Evolutionary conservation across 2,113 vertebrate genomes (phyloP).

Genomic region (Scolopax mira): DNA sequence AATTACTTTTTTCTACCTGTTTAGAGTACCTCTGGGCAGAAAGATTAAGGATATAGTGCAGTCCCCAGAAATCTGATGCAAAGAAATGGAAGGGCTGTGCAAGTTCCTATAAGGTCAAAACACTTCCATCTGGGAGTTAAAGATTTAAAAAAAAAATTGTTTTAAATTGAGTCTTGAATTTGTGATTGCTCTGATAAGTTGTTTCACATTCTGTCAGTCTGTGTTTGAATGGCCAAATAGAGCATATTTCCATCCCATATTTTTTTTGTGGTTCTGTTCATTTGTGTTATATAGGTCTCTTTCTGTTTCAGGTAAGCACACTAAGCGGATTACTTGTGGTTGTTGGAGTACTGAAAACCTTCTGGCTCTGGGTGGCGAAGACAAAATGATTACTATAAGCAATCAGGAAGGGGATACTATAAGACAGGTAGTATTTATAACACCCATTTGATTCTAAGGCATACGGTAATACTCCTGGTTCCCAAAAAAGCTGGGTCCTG

Average conservation of each 20-base stretch:
- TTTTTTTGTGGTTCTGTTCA: background rate
- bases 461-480: background rate
- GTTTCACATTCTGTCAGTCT: background rate
- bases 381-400: slow-evolving; percentile 91
- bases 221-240: background rate
- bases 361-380: slow-evolving; percentile 92
- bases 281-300: background rate
- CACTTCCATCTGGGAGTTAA: background rate
- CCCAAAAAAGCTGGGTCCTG: background rate
- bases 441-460: background rate
- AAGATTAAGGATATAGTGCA: background rate
- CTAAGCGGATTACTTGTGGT: slow-evolving; percentile 92
- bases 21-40: background rate
- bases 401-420: slow-evolving; percentile 96
- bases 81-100: background rate
- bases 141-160: background rate
- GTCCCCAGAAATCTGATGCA: background rate
- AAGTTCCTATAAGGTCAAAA: background rate
- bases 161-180: background rate
- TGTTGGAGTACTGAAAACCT: slow-evolving; percentile 94
- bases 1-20: background rate
- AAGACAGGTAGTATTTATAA: slow-evolving; percentile 81
- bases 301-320: slow-evolving; percentile 89
- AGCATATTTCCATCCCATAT: background rate
- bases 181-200: background rate